phyloP scores from a whole-genome alignment of 2,113 vertebrate genomes.

The Grammomys dolichurus region DNA sequence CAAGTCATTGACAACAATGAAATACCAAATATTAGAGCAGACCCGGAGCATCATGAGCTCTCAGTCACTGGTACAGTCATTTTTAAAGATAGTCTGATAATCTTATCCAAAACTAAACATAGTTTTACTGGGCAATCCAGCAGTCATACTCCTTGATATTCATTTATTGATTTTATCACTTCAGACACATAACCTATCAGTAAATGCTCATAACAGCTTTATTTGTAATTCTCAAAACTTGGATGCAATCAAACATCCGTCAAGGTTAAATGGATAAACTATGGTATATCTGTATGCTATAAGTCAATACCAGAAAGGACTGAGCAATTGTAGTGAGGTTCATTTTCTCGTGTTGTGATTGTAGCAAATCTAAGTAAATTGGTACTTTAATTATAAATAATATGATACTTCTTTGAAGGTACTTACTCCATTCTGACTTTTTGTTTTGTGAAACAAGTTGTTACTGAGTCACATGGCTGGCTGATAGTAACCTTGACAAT shows the following conservation, averaged over 20 bases:
- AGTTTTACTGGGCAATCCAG: background rate
- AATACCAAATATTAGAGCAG: background rate
- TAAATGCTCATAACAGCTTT: slow-evolving; percentile 29
- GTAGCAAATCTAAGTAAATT: background rate
- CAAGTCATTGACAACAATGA: background rate
- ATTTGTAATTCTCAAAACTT: slow-evolving; percentile 36
- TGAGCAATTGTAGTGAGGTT: background rate
- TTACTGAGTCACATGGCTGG: background rate
- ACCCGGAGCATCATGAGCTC: background rate
- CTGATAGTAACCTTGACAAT: background rate
- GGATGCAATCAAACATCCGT: slow-evolving; percentile 10
- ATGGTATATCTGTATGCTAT: background rate
- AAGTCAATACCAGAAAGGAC: slow-evolving; percentile 10
- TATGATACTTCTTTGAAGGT: background rate
- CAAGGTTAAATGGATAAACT: slow-evolving; percentile 23
- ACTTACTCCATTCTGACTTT: background rate
- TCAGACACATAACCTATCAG: background rate
- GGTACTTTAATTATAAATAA: background rate
- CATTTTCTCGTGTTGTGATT: background rate
- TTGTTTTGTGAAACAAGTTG: background rate
- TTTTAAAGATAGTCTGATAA: background rate
- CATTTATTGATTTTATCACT: slow-evolving; percentile 34
- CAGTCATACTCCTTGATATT: background rate
- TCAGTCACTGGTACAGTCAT: background rate
- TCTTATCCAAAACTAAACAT: slow-evolving; percentile 44